These are phyloP conservation scores for Eptesicus fuscus DNA, from an alignment of 2,113 vertebrate species.

Conservation along the genomic window DNA sequence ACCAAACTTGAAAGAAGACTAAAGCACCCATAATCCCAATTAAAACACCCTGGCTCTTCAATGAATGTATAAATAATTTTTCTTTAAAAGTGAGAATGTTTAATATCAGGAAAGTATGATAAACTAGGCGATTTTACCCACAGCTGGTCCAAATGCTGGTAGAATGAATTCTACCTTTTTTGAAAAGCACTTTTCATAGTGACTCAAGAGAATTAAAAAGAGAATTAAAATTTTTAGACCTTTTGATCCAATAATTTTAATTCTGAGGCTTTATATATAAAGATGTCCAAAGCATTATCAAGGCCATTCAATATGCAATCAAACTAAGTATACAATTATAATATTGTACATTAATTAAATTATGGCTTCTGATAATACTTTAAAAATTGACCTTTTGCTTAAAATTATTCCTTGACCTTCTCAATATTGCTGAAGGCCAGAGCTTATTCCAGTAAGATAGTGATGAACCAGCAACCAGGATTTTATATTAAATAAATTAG, in stretches of 20 bases:
- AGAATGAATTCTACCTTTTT: neutral
- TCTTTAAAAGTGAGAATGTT: neutral
- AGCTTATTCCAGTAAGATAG: neutral
- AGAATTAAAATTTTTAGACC: neutral
- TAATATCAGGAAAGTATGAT: neutral
- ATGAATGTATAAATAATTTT: neutral
- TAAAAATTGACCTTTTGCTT: neutral
- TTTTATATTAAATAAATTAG: neutral
- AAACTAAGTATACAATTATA: neutral
- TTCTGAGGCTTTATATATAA: neutral
- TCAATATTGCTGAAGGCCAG: neutral
- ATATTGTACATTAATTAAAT: neutral
- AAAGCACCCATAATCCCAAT: neutral
- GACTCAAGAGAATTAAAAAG: neutral
- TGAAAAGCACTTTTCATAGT: neutral
- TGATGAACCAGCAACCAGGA: neutral
- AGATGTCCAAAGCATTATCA: neutral
- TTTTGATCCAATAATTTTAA: conserved; percentile 1
- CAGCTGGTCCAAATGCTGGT: neutral
- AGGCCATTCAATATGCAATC: neutral
- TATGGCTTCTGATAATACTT: neutral
- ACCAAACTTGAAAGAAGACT: neutral
- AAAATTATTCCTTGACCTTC: neutral
- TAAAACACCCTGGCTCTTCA: neutral
- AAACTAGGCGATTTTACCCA: neutral